Percentiles rank a stretch among this genome's conserved stretches.
Evolutionary conservation across 2,113 vertebrate genomes (phyloP).

Genomic region (Sinocyclocheilus anophthalmus): DNA sequence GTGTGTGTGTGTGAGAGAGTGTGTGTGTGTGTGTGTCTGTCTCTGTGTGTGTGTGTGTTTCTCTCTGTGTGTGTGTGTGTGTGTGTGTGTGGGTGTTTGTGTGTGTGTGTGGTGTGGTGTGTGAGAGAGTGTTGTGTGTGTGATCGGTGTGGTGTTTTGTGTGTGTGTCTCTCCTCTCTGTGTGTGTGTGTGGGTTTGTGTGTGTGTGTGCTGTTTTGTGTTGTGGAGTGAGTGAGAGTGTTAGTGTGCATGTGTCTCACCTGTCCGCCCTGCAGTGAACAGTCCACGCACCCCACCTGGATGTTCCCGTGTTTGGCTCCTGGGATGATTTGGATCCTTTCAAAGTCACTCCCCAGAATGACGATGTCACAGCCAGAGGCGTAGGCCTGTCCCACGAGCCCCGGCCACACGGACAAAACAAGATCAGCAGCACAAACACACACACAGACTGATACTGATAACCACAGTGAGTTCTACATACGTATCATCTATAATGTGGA

Average conservation of each 20-base stretch:
- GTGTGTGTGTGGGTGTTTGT: too few relatives aligned
- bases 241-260: slow-evolving; percentile 71
- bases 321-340: slow-evolving; percentile 96
- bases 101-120: too few relatives aligned
- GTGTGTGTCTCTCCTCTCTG: neutral
- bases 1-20: too few relatives aligned
- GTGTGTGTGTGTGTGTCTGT: too few relatives aligned
- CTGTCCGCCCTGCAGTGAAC: slow-evolving; percentile 92
- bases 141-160: too few relatives aligned
- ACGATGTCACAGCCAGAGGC: slow-evolving; percentile 98
- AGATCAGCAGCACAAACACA: neutral
- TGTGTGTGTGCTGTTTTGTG: too few relatives aligned
- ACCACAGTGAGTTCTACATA: too few relatives aligned
- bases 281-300: slow-evolving; percentile 95
- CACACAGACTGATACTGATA: neutral
- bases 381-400: slow-evolving; percentile 81
- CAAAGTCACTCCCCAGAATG: slow-evolving; percentile 94
- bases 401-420: neutral
- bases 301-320: slow-evolving; percentile 97
- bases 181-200: neutral
- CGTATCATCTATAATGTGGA: too few relatives aligned
- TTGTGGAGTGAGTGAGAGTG: neutral
- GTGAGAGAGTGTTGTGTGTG: too few relatives aligned
- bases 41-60: too few relatives aligned
- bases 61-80: too few relatives aligned